Base-by-base conservation (phyloP, 2,888 invertebrate genomes). In the Eristalinus sepulchralis region DNA sequence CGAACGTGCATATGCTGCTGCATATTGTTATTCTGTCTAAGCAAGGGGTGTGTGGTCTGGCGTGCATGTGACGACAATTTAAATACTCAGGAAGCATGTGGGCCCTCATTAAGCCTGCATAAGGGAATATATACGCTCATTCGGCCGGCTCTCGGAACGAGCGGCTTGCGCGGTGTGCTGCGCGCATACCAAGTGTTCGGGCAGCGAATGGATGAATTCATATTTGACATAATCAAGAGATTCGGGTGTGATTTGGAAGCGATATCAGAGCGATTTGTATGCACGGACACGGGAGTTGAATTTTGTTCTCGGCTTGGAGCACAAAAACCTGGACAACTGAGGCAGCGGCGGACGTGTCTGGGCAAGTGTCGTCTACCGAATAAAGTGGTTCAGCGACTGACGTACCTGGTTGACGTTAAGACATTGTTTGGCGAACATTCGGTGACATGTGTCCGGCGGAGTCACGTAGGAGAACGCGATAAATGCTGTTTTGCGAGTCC, bases 61-160 rank as follows among this genome's bases (percentile, higher is more conserved):
- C 75, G 76, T 76, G 34, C 55, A 64, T 84, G 84, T 80, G 83
- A 70, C 68, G 55, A 71, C 62, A 70, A 84, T 76, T 72, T 76
- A 67, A 84, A 80, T 71, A 80, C 75, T 76, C 84, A 81, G 80
- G 76, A 80, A 81, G 71, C 75, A 67, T 70, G 64, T 70, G 75
- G 80, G 33, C 59, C 75, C 79, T 63, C 55, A 75, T 70, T 17
- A 36, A 33, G 55, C 33, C 24, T 68, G 20, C 57, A n/a, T 59
- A 76, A 20, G 47, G 33, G 55, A 70, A 64, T 71, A 71, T 77
- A 20, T 59, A 27, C 22, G 34, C 39, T 63, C 57, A 39, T 73
- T 60, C 39, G 24, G 27, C 13, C 59, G 47, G 8, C 68, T 39
- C 70, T 59, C 64, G 27, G 27, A 75, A 79, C 63, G 63, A 57